Percentiles rank a stretch among this genome's conserved stretches.
Conservation (phyloP, 1,140 invertebrate species). For the Drosophila arizonae region DNA sequence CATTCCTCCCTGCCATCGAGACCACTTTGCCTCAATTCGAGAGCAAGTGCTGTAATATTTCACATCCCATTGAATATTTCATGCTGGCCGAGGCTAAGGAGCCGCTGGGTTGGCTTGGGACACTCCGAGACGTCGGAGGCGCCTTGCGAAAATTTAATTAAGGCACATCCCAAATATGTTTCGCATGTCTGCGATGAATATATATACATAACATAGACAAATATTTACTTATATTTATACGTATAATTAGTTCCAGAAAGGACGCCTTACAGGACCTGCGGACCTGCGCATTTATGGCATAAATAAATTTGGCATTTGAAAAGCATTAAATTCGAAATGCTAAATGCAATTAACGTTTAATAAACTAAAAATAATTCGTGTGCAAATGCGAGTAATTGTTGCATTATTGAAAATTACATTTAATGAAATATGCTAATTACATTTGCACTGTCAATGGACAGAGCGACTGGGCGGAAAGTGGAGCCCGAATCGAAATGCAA, state of each 20-base stretch:
- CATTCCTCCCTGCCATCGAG: not conserved
- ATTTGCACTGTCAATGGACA: not conserved
- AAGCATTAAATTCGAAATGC: constrained; percentile 10
- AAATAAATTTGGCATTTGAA: constrained; percentile 21
- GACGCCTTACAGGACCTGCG: not conserved
- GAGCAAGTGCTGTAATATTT: constrained; percentile 47
- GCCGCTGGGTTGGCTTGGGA: not conserved
- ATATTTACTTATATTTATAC: constrained; percentile 23
- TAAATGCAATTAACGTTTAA: constrained; percentile 24
- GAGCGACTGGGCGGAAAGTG: not conserved
- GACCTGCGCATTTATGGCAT: constrained; percentile 14
- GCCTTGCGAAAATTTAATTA: constrained; percentile 48
- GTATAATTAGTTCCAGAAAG: constrained; percentile 10
- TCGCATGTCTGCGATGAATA: constrained; percentile 32
- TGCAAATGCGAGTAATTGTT: constrained; percentile 6
- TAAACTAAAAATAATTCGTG: constrained; percentile 9
- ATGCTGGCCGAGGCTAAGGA: constrained; percentile 22
- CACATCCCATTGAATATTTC: constrained; percentile 46
- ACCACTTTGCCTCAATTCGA: constrained; percentile 12
- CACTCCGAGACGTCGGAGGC: not conserved
- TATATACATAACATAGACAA: not conserved
- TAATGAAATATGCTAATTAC: not conserved
- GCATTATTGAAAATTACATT: constrained; percentile 13
- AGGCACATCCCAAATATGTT: constrained; percentile 40
- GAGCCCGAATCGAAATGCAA: no score